Base-by-base conservation (phyloP, 2,888 invertebrate genomes). In the Tuta absoluta region DNA sequence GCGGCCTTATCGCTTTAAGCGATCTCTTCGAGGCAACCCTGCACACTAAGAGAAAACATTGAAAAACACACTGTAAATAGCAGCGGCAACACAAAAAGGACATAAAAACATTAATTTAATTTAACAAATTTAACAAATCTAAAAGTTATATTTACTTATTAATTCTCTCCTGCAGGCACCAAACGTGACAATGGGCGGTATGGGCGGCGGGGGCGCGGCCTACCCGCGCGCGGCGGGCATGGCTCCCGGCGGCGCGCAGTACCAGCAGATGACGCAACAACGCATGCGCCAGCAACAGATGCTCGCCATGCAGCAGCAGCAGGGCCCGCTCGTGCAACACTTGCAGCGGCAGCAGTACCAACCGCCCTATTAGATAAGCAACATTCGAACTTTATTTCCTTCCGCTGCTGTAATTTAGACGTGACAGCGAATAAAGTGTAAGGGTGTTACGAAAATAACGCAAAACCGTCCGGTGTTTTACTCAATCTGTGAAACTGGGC, bases 111-210 rank as follows among this genome's bases (percentile, higher is more conserved):
- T n/a, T n/a, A n/a, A n/a, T n/a, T n/a, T n/a, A n/a, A n/a, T n/a
- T 33, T 7, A 49, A 49, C 21, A 49, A 45, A 45, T n/a, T 2
- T 45, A 8, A 11, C 12, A 8, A 2, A 14, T 45, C n/a, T 4
- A 8, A 2, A 12, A 45, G n/a, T 5, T 28, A 62, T 12, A 28
- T 28, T 28, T 28, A n/a, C n/a, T 28, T 28, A 28, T 28, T 5
- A 1, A 33, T 33, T 33, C 8, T 33, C 10, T 69, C 5, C 74
- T 79, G 79, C 92, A 95, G 90, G 95, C 96, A 2, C 96, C 97
- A 1, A 97, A 97, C 81, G 97, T 97, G 1, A 96, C 96, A 0
- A 97, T 97, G 97, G 95, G 95, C 63, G 92, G 94, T 0, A 95
- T 95, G 94, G 94, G 94, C 63, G 96, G 95, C 10, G 95, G 95